A percentile compares a stretch with the other conserved stretches of the same genome.
These are phyloP conservation scores for Lucifuga dentata DNA, from an alignment of 2,113 vertebrate species.

Conservation along the genomic window DNA sequence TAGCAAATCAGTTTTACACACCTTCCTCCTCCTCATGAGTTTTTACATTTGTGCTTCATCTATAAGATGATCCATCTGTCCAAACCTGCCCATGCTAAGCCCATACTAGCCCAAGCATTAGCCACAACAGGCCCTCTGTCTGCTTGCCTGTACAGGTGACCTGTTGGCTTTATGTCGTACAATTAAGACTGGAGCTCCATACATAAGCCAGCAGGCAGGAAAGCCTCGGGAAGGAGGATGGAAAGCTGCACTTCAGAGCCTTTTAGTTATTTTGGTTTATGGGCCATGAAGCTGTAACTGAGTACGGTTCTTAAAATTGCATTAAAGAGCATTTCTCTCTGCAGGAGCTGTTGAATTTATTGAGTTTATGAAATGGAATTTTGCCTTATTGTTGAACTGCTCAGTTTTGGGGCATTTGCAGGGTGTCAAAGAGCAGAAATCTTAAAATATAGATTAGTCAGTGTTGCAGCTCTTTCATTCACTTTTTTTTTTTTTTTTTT, in stretches of 20 bases:
- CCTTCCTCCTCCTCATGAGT: slow-evolving; percentile 19
- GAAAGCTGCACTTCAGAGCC: slow-evolving; percentile 16
- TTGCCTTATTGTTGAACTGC: not conserved
- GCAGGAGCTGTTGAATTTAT: not conserved
- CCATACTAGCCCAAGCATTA: slow-evolving; percentile 15
- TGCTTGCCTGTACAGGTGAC: slow-evolving; percentile 56
- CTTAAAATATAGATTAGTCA: too few species aligned
- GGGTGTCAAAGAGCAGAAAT: too few species aligned
- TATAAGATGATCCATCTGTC: slow-evolving; percentile 14
- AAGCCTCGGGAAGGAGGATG: not conserved
- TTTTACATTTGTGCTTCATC: slow-evolving; percentile 33
- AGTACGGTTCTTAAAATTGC: slow-evolving; percentile 1
- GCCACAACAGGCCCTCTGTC: slow-evolving; percentile 61
- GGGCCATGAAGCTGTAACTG: slow-evolving; percentile 13
- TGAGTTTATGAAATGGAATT: slow-evolving; percentile 7
- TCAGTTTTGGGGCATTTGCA: not conserved
- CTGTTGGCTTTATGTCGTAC: slow-evolving; percentile 25
- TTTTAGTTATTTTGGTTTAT: slow-evolving; percentile 27
- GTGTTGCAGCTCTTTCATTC: not conserved
- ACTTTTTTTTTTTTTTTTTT: too few species aligned
- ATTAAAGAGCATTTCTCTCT: slow-evolving; percentile 6
- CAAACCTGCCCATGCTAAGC: slow-evolving; percentile 39
- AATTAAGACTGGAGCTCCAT: slow-evolving; percentile 15
- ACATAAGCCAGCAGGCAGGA: slow-evolving; percentile 33
- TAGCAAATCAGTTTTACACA: not conserved